These are phyloP conservation scores for Machimus atricapillus DNA, from an alignment of 2,888 invertebrate species.

Conservation along the genomic window DNA sequence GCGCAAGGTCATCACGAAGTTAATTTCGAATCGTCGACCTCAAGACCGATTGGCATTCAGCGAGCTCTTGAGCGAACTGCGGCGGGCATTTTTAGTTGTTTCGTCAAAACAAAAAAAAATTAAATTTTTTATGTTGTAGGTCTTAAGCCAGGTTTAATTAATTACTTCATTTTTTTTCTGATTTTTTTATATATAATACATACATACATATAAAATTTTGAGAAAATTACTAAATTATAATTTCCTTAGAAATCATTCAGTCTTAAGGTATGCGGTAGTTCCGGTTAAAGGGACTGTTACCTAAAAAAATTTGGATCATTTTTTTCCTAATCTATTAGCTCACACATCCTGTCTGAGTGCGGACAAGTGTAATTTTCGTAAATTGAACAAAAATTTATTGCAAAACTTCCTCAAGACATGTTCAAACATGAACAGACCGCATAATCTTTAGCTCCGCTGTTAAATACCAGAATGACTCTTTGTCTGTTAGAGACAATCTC, in stretches of 20 bases:
- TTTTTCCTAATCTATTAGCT: neutral
- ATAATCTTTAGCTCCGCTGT: neutral
- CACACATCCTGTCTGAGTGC: neutral
- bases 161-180: neutral
- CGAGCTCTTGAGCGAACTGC: neutral
- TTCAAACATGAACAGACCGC: conserved; percentile 1
- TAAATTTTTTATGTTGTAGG: neutral
- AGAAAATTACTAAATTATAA: neutral
- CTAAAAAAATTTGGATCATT: neutral
- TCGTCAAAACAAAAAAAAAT: neutral
- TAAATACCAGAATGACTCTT: neutral
- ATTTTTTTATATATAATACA: neutral
- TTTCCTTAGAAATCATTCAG: neutral
- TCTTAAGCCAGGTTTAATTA: neutral
- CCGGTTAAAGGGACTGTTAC: neutral
- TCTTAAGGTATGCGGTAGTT: neutral
- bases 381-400: neutral
- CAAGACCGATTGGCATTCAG: neutral
- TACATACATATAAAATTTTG: neutral
- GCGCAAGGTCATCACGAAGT: neutral
- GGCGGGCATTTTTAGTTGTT: neutral
- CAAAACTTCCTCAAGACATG: conserved; percentile 18
- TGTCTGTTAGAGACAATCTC: neutral
- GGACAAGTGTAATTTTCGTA: neutral
- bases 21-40: neutral